Conservation (phyloP, 2,888 invertebrate species). For the Dynastes tityus region DNA sequence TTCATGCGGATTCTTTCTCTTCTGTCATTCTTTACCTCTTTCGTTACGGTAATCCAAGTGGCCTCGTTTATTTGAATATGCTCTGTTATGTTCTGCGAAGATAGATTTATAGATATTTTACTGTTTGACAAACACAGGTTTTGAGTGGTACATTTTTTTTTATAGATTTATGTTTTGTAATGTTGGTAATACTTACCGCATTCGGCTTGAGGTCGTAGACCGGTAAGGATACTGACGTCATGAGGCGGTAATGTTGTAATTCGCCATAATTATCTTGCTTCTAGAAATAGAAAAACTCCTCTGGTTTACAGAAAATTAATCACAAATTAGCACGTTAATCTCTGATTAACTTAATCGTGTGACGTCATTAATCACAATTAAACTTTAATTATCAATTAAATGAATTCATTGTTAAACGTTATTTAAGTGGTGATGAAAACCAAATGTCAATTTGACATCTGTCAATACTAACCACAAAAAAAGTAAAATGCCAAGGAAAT, state of each 20-base stretch:
- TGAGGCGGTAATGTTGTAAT: slow-evolving; percentile 82
- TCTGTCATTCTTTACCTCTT: slow-evolving; percentile 81
- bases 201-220: slow-evolving; percentile 91
- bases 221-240: slow-evolving; percentile 95
- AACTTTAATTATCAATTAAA: too few relatives aligned
- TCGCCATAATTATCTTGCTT: slow-evolving; percentile 77
- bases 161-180: neutral
- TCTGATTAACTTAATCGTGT: too few relatives aligned
- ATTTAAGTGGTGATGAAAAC: too few relatives aligned
- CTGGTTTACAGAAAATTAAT: too few relatives aligned
- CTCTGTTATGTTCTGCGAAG: slow-evolving; percentile 94
- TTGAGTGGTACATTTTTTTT: neutral
- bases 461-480: too few relatives aligned
- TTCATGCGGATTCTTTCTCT: slow-evolving; percentile 10
- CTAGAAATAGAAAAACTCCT: slow-evolving; percentile 63
- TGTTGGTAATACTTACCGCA: slow-evolving; percentile 77
- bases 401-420: too few relatives aligned
- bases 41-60: slow-evolving; percentile 92
- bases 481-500: too few relatives aligned
- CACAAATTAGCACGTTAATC: too few relatives aligned
- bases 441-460: too few relatives aligned
- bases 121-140: neutral
- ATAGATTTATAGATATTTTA: slow-evolving; percentile 15
- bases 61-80: slow-evolving; percentile 96
- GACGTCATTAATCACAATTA: too few relatives aligned